phyloP scores from a whole-genome alignment of 2,797 vertebrate species.

The Salmo trutta region DNA sequence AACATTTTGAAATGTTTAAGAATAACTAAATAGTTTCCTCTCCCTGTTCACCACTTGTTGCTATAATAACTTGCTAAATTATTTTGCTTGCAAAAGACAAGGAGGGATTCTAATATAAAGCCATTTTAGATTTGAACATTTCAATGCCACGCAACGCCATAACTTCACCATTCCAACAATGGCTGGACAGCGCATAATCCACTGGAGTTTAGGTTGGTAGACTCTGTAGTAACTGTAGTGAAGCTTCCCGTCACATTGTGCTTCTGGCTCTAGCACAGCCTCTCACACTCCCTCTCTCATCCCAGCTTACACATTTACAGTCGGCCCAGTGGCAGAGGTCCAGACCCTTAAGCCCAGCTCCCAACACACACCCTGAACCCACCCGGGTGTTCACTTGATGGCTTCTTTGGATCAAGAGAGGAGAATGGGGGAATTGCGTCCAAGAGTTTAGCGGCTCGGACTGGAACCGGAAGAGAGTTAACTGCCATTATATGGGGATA shows the following conservation, averaged over 20 bases:
- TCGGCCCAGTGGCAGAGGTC: slow-evolving; percentile 30
- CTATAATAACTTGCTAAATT: too few species aligned
- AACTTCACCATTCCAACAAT: too few species aligned
- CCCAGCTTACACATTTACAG: slow-evolving; percentile 41
- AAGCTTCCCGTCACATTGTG: background rate
- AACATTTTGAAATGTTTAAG: background rate
- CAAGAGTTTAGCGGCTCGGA: slow-evolving; percentile 12
- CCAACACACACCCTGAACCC: slow-evolving; percentile 22
- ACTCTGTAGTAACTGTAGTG: background rate
- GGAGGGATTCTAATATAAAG: too few species aligned
- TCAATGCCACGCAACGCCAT: too few species aligned
- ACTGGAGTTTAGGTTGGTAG: background rate
- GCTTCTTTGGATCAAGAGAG: slow-evolving; percentile 25
- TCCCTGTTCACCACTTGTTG: too few species aligned
- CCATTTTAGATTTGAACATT: too few species aligned
- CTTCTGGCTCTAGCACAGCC: slow-evolving; percentile 25
- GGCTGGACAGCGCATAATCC: background rate
- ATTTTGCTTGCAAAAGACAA: too few species aligned
- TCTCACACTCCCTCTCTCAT: background rate
- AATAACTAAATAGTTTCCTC: background rate
- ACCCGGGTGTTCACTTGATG: slow-evolving; percentile 30
- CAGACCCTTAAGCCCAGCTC: slow-evolving; percentile 43
- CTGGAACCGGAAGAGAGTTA: background rate
- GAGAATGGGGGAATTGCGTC: slow-evolving; percentile 14
- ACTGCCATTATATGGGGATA: background rate